phyloP scores from a whole-genome alignment of 2,888 invertebrate genomes.

The Cyrtodaria siliqua region DNA sequence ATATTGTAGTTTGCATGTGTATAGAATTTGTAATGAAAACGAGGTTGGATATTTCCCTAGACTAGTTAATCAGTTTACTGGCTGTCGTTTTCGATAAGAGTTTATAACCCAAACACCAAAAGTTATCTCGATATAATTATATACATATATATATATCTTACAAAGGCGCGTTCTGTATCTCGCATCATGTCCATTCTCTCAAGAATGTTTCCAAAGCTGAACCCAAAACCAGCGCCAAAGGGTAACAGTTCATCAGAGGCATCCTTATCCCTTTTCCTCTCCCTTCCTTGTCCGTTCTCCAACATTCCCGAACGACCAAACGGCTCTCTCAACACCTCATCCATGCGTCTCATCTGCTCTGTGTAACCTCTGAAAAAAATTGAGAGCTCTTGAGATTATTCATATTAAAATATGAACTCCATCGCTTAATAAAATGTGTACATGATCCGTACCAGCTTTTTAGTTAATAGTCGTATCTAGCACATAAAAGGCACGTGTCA shows the following conservation, averaged over 20 bases:
- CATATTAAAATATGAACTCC: no score
- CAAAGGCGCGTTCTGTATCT: constrained; percentile 77
- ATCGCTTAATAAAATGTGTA: no score
- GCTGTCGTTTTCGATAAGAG: no score
- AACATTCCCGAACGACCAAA: constrained; percentile 62
- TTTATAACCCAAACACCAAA: no score
- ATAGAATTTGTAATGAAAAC: background rate
- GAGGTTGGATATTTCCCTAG: constrained; percentile 2
- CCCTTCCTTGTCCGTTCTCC: constrained; percentile 59
- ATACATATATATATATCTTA: constrained; percentile 74
- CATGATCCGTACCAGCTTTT: no score
- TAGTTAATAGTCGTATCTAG: no score
- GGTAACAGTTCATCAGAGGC: constrained; percentile 52
- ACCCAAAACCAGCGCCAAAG: constrained; percentile 53
- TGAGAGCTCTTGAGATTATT: no score
- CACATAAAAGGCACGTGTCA: no score
- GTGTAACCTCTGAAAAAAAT: constrained; percentile 70
- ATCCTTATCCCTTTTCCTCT: constrained; percentile 4
- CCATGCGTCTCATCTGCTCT: constrained; percentile 74
- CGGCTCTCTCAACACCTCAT: constrained; percentile 67
- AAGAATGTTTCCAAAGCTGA: constrained; percentile 73
- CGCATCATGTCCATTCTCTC: constrained; percentile 81
- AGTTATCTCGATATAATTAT: background rate
- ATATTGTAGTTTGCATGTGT: background rate
- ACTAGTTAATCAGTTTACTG: no score